Evolutionary conservation across 1,140 invertebrate genomes (phyloP).

Genomic region (Neomicropteryx cornuta): DNA sequence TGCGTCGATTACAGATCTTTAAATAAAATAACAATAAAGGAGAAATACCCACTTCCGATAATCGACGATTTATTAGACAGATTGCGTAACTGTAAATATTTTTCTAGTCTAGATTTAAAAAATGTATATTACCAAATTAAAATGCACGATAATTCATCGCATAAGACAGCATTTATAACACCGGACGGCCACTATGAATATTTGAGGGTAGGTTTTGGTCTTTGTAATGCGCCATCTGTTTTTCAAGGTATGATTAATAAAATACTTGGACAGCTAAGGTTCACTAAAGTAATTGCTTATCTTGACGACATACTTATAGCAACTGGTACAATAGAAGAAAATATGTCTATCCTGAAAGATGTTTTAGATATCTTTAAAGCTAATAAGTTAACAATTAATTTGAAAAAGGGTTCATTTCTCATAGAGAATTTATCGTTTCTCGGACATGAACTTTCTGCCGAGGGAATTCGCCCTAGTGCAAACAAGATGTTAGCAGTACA

Average conservation of each 20-base stretch:
- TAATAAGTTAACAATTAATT: constrained; percentile 10
- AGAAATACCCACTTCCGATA: no score
- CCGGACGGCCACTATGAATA: constrained; percentile 24
- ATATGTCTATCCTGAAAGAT: constrained; percentile 2
- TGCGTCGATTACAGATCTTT: no score
- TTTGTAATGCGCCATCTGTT: constrained; percentile 13
- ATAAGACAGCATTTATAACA: constrained; percentile 23
- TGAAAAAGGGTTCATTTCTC: constrained; percentile 10
- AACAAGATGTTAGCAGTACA: no score
- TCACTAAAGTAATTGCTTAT: constrained; percentile 14
- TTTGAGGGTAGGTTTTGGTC: constrained; percentile 18
- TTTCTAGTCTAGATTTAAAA: no score
- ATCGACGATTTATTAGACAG: no score
- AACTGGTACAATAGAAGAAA: constrained; percentile 10
- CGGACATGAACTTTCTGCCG: no score
- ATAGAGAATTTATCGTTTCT: constrained; percentile 13
- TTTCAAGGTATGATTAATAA: constrained; percentile 16
- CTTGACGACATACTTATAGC: constrained; percentile 16
- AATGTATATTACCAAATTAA: no score
- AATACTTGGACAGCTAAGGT: constrained; percentile 11
- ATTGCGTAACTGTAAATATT: no score
- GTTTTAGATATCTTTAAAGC: constrained; percentile 8
- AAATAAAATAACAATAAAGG: no score
- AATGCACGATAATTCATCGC: constrained; percentile 15
- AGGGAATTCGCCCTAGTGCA: no score